Base-by-base conservation (phyloP, 2,113 vertebrate species). In the Cephalopholis sonnerati region DNA sequence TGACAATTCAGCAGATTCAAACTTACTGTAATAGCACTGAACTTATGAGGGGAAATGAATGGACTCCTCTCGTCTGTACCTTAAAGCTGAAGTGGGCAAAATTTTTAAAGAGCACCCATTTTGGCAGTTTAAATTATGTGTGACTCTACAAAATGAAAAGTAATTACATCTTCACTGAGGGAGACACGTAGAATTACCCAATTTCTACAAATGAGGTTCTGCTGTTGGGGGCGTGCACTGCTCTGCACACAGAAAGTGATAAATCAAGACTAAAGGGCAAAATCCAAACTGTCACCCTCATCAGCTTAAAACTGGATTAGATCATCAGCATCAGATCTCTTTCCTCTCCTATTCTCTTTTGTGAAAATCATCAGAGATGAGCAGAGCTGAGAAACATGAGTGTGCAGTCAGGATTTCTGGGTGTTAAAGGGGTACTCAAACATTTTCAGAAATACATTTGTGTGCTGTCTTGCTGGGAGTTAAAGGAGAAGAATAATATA, bases 171-270 rank as follows among this genome's bases (percentile, higher is more conserved):
- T 74, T 9, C 53, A 66, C 50, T 13, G 57, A 75, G 61, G 50
- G 51, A 75, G 46, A 75, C 65, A 8, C 54, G 67, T 7, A 6
- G 25, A 71, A 59, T 32, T 25, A 7, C 39, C 22, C 55, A n/a
- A 5, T 74, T 78, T 74, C 53, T 44, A 41, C 27, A 71, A 76
- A 85, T 62, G 25, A 88, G 59, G 53, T 48, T 22, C 25, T 50
- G 16, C n/a, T 41, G 51, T 48, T 46, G 48, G 74, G 0, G 15
- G 44, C 7, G 25, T 15, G 58, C 39, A 22, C 32, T 29, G 15
- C 20, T 18, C n/a, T 11, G 70, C 48, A 48, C 32, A 29, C n/a
- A 17, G 24, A 36, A 24, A 55, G 15, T 65, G 44, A 51, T 39
- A 27, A 76, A 72, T 72, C 66, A 53, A 17, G 65, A 71, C 65